Evolutionary conservation across 2,113 vertebrate species (phyloP).

Genomic region (Rafetus swinhoei): DNA sequence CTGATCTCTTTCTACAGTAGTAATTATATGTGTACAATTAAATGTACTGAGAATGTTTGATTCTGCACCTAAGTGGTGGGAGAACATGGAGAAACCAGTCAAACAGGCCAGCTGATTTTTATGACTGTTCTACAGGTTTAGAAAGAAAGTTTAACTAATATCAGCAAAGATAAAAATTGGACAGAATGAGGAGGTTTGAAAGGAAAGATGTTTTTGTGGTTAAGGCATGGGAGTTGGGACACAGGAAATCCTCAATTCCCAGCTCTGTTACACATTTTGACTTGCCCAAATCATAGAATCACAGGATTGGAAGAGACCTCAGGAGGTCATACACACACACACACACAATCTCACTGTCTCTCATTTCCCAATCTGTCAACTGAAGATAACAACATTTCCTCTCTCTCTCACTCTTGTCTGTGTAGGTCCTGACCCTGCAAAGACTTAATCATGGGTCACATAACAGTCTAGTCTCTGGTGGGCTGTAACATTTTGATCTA

Average conservation of each 20-base stretch:
- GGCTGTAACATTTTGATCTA: not conserved
- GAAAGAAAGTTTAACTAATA: slow-evolving; percentile 23
- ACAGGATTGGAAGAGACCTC: too few relatives aligned
- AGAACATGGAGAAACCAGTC: slow-evolving; percentile 13
- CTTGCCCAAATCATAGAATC: not conserved
- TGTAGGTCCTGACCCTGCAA: slow-evolving; percentile 10
- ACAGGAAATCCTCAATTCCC: not conserved
- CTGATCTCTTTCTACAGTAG: slow-evolving; percentile 32
- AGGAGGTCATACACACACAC: not conserved
- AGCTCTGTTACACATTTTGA: not conserved
- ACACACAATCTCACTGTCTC: slow-evolving; percentile 25
- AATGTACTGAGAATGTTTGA: not conserved
- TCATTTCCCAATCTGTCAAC: slow-evolving; percentile 54
- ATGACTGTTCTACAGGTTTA: not conserved
- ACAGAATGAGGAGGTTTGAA: not conserved
- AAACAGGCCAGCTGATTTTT: not conserved
- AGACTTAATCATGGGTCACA: rapidly evolving
- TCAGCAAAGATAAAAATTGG: not conserved
- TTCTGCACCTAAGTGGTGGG: not conserved
- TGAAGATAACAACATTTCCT: slow-evolving; percentile 28
- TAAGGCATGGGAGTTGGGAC: not conserved
- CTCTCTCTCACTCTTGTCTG: not conserved
- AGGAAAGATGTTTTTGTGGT: not conserved
- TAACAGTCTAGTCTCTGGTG: not conserved
- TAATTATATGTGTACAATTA: slow-evolving; percentile 21